These are phyloP conservation scores for Macrostomum lignano DNA, from an alignment of 1,140 invertebrate genomes.

Conservation along the genomic window DNA sequence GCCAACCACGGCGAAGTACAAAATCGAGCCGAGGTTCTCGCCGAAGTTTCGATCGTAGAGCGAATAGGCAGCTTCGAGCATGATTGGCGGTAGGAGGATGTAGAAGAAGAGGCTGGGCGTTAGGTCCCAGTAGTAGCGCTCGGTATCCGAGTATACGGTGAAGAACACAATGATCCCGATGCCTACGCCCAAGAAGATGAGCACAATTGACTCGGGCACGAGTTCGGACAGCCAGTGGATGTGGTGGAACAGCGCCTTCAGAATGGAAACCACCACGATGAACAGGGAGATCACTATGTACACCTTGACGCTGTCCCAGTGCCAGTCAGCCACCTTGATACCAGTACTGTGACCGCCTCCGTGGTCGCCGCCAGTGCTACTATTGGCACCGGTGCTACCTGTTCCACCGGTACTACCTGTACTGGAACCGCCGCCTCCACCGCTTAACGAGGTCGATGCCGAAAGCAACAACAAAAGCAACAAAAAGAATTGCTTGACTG, in stretches of 20 bases:
- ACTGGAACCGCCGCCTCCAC: too few species aligned
- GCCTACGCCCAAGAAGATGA: slow-evolving; percentile 4
- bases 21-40: slow-evolving; percentile 20
- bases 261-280: background rate
- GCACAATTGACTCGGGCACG: slow-evolving; percentile 3
- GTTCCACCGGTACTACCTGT: too few species aligned
- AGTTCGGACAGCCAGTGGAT: background rate
- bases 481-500: too few species aligned
- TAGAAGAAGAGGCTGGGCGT: slow-evolving; percentile 1
- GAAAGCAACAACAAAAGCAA: too few species aligned
- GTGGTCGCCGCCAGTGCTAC: too few species aligned
- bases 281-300: slow-evolving; percentile 2
- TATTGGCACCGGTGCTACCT: too few species aligned
- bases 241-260: slow-evolving; percentile 1
- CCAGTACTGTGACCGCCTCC: too few species aligned
- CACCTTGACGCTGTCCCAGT: background rate
- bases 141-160: background rate
- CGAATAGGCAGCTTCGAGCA: slow-evolving; percentile 3
- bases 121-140: background rate
- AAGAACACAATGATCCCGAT: background rate
- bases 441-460: too few species aligned
- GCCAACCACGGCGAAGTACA: slow-evolving; percentile 20
- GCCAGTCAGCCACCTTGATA: background rate
- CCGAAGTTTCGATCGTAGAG: slow-evolving; percentile 4
- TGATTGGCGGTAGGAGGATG: slow-evolving; percentile 2